Evolutionary conservation across 2,113 vertebrate species (phyloP).

Genomic region (Helogale parvula): DNA sequence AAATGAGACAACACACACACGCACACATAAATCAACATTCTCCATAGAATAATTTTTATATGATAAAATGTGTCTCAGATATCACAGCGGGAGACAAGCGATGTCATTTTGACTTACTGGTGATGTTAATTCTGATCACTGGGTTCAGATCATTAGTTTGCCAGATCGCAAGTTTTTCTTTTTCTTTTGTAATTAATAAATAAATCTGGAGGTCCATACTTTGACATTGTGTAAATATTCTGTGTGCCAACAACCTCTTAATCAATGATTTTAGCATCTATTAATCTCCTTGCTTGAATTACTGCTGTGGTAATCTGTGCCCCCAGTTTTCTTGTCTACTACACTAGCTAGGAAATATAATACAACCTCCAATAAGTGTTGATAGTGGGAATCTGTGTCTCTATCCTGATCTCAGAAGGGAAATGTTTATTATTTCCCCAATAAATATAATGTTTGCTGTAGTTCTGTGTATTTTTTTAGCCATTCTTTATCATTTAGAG

Average conservation of each 20-base stretch:
- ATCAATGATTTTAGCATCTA: neutral
- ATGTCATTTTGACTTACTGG: neutral
- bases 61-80: neutral
- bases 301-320: neutral
- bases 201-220: neutral
- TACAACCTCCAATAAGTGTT: neutral
- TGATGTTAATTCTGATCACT: neutral
- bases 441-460: neutral
- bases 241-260: neutral
- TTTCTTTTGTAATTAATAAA: neutral
- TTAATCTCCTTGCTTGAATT: neutral
- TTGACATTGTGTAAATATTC: neutral
- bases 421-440: neutral
- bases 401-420: neutral
- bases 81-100: neutral
- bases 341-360: neutral
- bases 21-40: neutral
- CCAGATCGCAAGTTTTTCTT: neutral
- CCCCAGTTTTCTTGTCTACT: neutral
- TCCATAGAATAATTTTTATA: neutral
- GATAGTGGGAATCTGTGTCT: neutral
- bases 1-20: no score
- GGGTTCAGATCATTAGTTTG: neutral
- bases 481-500: neutral
- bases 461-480: neutral